Evolutionary conservation across 2,113 vertebrate species (phyloP), one percentile per base, ranked within the genome.

Genomic region (Furnarius figulus): DNA sequence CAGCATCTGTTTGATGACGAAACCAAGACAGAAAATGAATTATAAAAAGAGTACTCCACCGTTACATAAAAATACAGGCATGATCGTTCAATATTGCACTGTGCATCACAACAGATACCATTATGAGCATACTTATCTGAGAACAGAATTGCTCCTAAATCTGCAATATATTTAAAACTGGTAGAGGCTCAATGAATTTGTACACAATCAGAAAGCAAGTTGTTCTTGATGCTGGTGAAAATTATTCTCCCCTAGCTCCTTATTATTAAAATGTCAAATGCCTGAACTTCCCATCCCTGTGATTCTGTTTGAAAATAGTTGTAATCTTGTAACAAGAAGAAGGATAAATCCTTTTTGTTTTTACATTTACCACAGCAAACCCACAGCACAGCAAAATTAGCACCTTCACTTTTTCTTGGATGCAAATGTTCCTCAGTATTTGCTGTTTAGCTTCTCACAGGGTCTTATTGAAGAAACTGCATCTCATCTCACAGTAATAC

Each of bases 1-100:
- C 67, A 80, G 63, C 85, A 91, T 72, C 85, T 89, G 46, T 46
- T 91, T 88, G 52, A 81, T 95, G 66, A 73, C 81, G 82, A 92
- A 94, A 84, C 50, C 39, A 53, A n/a, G 21, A 30, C 3, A 73
- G 47, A 83, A 93, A 95, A 85, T 49, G 19, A 95, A 90, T 89
- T 70, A 39, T 44, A 92, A 68, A 88, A 74, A 93, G 33, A 91
- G 74, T 4, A 83, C 63, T 31, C 56, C 58, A 85, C 46, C 25
- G 35, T 50, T 89, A 62, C 24, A 50, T 35, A n/a, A 89, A 82
- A 66, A 70, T 52, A 89, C 0, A 21, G 70, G 65, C 39, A 30
- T 82, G 59, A 82, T 47, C 39, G 46, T 56, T 83, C 55, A 78
- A 67, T 89, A 94, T 59, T 66, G 53, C 25, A 81, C 31, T 67